Evolutionary conservation across 2,888 invertebrate genomes (phyloP), one percentile per base, ranked within the genome.

Genomic region (Bugula neritina): DNA sequence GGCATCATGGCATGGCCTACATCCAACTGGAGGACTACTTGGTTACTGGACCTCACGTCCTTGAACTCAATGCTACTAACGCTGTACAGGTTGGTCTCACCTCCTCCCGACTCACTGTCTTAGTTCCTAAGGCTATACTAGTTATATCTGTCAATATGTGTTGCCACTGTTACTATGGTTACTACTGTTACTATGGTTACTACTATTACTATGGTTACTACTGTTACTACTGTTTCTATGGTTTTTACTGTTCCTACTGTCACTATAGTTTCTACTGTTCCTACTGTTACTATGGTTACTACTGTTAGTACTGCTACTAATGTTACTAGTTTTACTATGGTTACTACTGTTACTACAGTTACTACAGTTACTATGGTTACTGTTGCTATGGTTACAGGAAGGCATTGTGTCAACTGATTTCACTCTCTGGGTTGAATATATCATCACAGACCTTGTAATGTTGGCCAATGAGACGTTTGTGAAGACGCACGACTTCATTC

Each of bases 381-480:
- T 43, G 43, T 10, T 17, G n/a, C n/a, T n/a, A n/a, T n/a, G n/a
- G n/a, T n/a, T n/a, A n/a, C n/a, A 63, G 63, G 63, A 63, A 63
- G 63, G 63, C 10, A 31, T 63, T 27, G 63, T 63, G 27, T 31
- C 5, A 31, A 27, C 31, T 3, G 31, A n/a, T n/a, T 31, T 31
- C 34, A 70, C 52, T 13, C n/a, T 70, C 1, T 70, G 70, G 70
- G 70, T 70, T 3, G 70, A 70, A 17, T 70, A 70, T 29, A 70
- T 43, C n/a, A 54, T 70, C 17, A 2, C 10, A 52, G 70, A 52
- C 52, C n/a, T 70, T 3, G 25, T 54, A 2, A 43, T 54, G 2
- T 5, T 43, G n/a, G 52, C 70, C 31, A 70, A 70, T 29, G 54
- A 43, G 52, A 70, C 70, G n/a, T 70, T 70, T 29, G 43, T 70